Base-by-base conservation (phyloP, 2,888 invertebrate genomes). In the Tetheella fluctuosa region DNA sequence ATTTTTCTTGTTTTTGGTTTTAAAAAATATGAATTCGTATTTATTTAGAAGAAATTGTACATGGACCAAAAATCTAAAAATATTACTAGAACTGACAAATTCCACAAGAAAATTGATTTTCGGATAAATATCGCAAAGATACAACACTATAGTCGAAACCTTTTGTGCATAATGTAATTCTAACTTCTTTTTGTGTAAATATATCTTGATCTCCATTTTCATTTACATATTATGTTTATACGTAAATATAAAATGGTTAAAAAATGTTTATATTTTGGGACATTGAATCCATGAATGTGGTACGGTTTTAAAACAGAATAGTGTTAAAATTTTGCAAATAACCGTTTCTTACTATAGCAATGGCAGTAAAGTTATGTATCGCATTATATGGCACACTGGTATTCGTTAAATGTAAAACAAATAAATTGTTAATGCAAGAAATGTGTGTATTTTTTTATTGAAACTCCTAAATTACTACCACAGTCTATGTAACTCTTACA, bases 311-410 rank as follows among this genome's bases (percentile, higher is more conserved):
- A 34, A 55, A 73, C 64, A 67, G 64, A 67, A 59, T 80, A 77
- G 76, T 58, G 55, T 71, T 67, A 77, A 79, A 70, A 68, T 77
- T 81, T 82, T 71, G 78, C 77, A 81, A 77, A 71, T 81, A 79
- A 73, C 74, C 69, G 70, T 84, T n/a, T n/a, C n/a, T n/a, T 81
- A 80, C 78, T 80, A 84, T 84, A 86, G 84, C 77, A 81, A 78
- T 65, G 71, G 74, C 73, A 74, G 68, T n/a, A n/a, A n/a, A n/a
- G n/a, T 74, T 74, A 79, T 80, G 69, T 78, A 80, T 78, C 74
- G 76, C 80, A 82, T 83, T 88, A 81, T 89, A 89, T 78, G 79
- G 85, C 86, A 85, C 82, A 83, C 81, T 79, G 83, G 83, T 85
- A 83, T 84, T 83, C 79, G 79, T 86, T 85, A 84, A 83, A 76